Base-by-base conservation (phyloP, 2,888 invertebrate species). In the Microctonus aethiopoides region DNA sequence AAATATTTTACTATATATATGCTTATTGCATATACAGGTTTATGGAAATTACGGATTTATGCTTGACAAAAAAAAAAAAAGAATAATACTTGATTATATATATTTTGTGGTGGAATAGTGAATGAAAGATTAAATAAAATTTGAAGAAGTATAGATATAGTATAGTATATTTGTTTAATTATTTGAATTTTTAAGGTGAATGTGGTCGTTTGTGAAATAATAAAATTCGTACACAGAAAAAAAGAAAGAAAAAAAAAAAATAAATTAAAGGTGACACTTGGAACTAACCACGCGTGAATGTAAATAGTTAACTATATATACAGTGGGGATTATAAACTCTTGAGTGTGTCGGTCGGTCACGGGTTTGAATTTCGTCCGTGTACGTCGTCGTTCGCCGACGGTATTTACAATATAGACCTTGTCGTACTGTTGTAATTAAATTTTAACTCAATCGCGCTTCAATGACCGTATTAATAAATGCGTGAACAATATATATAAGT, bases 381-480 rank as follows among this genome's bases (percentile, higher is more conserved):
- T 16, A 46, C 16, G 46, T 16, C 46, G 16, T 16, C 16, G 46
- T 16, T 7, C 16, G 46, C 46, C 46, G 46, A 46, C 46, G 46
- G 46, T 46, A n/a, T 46, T 46, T 46, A 46, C 46, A 16, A 46
- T 46, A 46, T 11, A 54, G 29, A 34, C 20, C 54, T 29, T 26
- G 26, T 24, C 34, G 46, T 34, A 67, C 32, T 39, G 56, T 59
- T 54, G 52, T 60, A 63, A 60, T 67, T 62, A 57, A 62, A 67
- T 67, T 62, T 67, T 41, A 39, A 70, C 51, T 29, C 61, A 34
- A 59, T 59, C 67, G 63, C 59, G 63, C 63, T 32, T 71, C 71
- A 71, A 67, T 67, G 71, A 71, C 36, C 29, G 16, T 32, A 32
- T 20, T 57, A 34, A 57, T 57, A 57, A 57, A 32, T 34, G 34